These are phyloP conservation scores for Marmota flaviventris DNA, from an alignment of 2,113 vertebrate genomes.

Conservation along the genomic window DNA sequence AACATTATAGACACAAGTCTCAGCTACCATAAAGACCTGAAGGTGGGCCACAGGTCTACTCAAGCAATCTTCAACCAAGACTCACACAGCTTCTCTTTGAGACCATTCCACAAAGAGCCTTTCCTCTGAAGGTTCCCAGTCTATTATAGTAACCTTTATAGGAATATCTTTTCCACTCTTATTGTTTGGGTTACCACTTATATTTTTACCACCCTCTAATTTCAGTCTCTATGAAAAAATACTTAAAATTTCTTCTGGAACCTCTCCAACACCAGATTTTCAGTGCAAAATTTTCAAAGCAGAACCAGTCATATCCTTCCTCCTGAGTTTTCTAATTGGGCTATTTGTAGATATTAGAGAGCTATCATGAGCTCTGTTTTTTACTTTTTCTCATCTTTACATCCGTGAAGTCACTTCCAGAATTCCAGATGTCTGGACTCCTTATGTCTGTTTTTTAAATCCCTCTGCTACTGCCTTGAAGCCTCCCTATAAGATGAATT, in stretches of 20 bases:
- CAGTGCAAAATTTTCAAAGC: not conserved
- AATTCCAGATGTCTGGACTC: not conserved
- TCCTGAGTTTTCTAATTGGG: not conserved
- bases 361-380: not conserved
- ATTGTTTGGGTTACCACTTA: not conserved
- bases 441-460: not conserved
- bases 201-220: not conserved
- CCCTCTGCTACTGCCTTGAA: not conserved
- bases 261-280: not conserved
- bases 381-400: not conserved
- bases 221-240: not conserved
- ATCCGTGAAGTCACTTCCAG: not conserved
- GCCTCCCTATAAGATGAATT: not conserved
- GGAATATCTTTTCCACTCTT: not conserved
- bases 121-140: not conserved
- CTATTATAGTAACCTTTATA: not conserved
- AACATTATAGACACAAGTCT: not conserved
- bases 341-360: not conserved
- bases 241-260: not conserved
- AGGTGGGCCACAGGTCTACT: not conserved
- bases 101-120: not conserved
- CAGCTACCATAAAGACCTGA: not conserved
- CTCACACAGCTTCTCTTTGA: not conserved
- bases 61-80: not conserved
- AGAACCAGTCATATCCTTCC: not conserved